phyloP scores from a whole-genome alignment of 2,888 invertebrate genomes.

The Pharmacophagus antenor region DNA sequence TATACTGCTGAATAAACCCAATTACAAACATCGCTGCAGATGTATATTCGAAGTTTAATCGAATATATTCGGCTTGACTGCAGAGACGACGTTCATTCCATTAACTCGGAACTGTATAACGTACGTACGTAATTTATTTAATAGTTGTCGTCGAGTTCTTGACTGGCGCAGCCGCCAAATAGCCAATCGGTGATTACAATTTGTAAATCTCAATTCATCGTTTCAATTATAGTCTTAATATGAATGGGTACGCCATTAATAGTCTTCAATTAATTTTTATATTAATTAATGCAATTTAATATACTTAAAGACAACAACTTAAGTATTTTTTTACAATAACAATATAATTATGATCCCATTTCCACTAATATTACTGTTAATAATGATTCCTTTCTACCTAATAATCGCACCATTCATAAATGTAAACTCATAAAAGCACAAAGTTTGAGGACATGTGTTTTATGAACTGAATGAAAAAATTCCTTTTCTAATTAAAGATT shows the following conservation, averaged over 20 bases:
- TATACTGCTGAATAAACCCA: neutral
- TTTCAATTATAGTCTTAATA: slow-evolving; percentile 13
- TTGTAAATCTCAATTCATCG: slow-evolving; percentile 22
- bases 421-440: no score
- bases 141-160: slow-evolving; percentile 16
- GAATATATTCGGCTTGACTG: slow-evolving; percentile 19
- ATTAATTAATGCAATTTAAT: neutral
- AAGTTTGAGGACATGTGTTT: no score
- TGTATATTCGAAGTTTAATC: slow-evolving; percentile 15
- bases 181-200: slow-evolving; percentile 17
- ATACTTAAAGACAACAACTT: neutral
- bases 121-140: slow-evolving; percentile 24
- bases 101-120: slow-evolving; percentile 24
- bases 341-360: no score
- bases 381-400: no score
- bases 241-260: neutral
- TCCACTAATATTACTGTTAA: no score
- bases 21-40: slow-evolving; percentile 3
- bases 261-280: neutral
- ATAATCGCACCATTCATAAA: no score
- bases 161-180: slow-evolving; percentile 15
- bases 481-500: no score
- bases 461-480: no score
- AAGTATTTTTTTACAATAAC: no score
- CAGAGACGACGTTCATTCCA: slow-evolving; percentile 21